Evolutionary conservation across 2,113 vertebrate genomes (phyloP).

Genomic region (Hyperopisus bebe): DNA sequence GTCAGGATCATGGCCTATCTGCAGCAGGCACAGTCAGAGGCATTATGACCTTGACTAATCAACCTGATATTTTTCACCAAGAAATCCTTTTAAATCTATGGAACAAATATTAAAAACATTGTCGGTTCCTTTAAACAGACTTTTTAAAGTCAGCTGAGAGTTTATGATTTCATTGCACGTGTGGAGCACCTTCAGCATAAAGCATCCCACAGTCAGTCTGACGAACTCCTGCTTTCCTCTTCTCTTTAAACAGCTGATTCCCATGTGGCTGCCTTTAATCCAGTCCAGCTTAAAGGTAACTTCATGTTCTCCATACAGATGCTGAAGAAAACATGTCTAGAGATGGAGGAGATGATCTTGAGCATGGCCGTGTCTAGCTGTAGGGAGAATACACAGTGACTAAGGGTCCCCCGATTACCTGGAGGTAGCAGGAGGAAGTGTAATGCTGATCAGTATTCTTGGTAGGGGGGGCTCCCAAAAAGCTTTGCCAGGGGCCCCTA

Average conservation of each 20-base stretch:
- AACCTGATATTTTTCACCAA: not conserved
- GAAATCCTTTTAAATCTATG: not conserved
- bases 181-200: not conserved
- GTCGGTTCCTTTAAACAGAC: not conserved
- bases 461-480: not conserved
- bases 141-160: not conserved
- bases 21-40: not conserved
- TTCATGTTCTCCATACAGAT: not conserved
- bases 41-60: not conserved
- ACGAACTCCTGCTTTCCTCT: not conserved
- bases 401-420: not conserved
- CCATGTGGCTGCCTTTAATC: constrained; percentile 99
- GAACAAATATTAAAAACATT: not conserved
- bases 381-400: not conserved
- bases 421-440: not conserved
- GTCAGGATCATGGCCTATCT: not conserved
- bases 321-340: not conserved
- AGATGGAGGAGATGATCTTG: not conserved
- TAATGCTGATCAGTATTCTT: not conserved
- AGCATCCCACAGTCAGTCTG: not conserved
- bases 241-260: constrained; percentile 76
- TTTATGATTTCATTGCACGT: not conserved
- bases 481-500: too few relatives aligned
- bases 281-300: constrained; percentile 94
- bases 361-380: not conserved